Evolutionary conservation across 1,140 invertebrate genomes (phyloP).

Genomic region (Macrobrachium nipponense): DNA sequence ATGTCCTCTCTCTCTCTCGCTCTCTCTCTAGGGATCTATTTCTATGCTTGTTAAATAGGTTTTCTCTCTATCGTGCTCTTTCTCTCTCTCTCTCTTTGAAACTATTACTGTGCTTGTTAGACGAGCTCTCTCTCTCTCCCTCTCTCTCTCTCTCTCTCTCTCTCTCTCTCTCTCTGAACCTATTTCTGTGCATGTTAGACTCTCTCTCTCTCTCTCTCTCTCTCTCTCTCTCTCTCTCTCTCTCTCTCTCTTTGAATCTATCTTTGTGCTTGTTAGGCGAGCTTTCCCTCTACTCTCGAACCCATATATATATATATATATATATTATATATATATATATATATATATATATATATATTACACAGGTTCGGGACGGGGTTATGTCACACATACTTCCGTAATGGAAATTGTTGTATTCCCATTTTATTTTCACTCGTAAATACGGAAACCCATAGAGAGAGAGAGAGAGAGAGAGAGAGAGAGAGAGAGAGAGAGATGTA

Average conservation of each 20-base stretch:
- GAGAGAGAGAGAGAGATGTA: too few relatives aligned
- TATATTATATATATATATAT: slow-evolving; percentile 27
- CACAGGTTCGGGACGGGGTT: too few relatives aligned
- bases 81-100: background rate
- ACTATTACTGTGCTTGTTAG: background rate
- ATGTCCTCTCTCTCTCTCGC: background rate
- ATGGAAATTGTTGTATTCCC: too few relatives aligned
- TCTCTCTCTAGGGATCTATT: background rate
- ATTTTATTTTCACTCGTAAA: too few relatives aligned
- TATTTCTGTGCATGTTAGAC: background rate
- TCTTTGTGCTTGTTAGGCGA: background rate
- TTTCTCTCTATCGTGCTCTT: background rate
- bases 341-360: slow-evolving; percentile 32
- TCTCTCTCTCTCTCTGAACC: background rate
- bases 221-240: background rate
- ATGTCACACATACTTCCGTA: too few relatives aligned
- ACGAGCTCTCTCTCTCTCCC: background rate
- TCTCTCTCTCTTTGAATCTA: too few relatives aligned
- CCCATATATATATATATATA: background rate
- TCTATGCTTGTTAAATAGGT: background rate
- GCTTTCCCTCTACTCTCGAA: background rate
- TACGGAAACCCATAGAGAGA: too few relatives aligned
- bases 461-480: too few relatives aligned
- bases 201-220: background rate
- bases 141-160: background rate